Percentiles rank a stretch among this genome's conserved stretches.
Conservation (phyloP, 2,888 invertebrate species). For the Parasteatoda lunata region DNA sequence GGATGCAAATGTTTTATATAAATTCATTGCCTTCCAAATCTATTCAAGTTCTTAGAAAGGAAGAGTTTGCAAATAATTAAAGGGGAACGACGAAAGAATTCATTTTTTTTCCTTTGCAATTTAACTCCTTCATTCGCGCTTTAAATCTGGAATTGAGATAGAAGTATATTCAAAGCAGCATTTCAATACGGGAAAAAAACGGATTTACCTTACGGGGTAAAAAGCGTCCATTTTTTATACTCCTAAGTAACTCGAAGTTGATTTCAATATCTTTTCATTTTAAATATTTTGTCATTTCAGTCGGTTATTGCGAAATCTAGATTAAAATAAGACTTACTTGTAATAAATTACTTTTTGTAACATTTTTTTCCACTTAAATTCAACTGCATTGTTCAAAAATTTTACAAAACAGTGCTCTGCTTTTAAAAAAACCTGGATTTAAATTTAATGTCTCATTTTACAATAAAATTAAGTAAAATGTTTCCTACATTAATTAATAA, state of each 20-base stretch:
- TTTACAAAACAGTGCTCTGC: no score
- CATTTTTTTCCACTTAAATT: no score
- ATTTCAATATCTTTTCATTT: neutral
- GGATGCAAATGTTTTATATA: neutral
- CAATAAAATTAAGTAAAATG: no score
- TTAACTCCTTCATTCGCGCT: neutral
- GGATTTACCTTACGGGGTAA: neutral
- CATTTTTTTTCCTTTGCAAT: neutral
- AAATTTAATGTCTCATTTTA: no score
- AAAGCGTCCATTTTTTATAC: neutral
- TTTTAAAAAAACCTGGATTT: no score
- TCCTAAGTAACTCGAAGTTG: neutral
- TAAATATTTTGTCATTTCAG: neutral
- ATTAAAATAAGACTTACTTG: neutral
- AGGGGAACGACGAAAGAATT: neutral
- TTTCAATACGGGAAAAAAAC: neutral
- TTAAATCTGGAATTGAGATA: slow-evolving; percentile 2
- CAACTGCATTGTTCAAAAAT: no score
- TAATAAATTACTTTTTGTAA: no score
- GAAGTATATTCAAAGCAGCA: neutral
- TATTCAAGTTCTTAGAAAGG: neutral
- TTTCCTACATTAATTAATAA: no score
- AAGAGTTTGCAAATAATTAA: slow-evolving; percentile 1
- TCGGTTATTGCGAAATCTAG: neutral
- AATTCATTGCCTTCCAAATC: neutral